Base-by-base conservation (phyloP, 2,797 vertebrate genomes). In the Glossophaga mutica region DNA sequence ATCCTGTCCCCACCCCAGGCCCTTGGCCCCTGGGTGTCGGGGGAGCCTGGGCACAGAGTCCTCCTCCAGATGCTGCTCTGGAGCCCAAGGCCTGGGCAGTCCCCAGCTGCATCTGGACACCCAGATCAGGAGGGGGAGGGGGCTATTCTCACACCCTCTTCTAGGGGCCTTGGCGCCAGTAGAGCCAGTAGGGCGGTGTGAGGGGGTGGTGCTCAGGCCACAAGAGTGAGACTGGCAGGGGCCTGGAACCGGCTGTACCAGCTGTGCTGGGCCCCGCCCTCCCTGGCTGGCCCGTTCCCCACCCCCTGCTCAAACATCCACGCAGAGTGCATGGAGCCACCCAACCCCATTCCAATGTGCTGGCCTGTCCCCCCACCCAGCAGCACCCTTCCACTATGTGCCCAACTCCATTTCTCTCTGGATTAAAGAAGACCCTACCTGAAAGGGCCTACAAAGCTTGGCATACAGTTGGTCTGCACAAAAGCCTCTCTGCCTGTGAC, bases 201-300 rank as follows among this genome's bases (percentile, higher is more conserved):
- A 96, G 97, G 97, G 95, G 97, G 97, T 84, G 95, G 97, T 76
- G 94, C 97, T 92, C 92, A 97, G 97, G 97, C 97, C 96, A 94
- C 97, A 97, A 95, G 90, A 95, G 95, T 97, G 97, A 97, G 95
- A 95, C 94, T 96, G 96, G 96, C 92, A 94, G 94, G 92, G 93
- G 87, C 95, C 96, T 94, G 92, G 94, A 97, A 97, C 96, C 86
- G 71, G 97, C 97, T 91, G 71, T 92, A 97, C 97, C 97, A 97
- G 97, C 97, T 96, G 14, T 29, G 88, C 93, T 39, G 74, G 73
- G 84, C 92, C 76, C 95, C 87, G 14, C 97, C 95, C 94, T 94
- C 94, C 86, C 71, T 71, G 44, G 32, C 83, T 87, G 59, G 46
- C 74, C 48, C 10, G 12, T 77, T 77, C 48, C 32, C 74, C 74